A percentile compares a stretch with the other conserved stretches of the same genome.
phyloP scores from a whole-genome alignment of 2,797 vertebrate species.

The Hemitrygon akajei region DNA sequence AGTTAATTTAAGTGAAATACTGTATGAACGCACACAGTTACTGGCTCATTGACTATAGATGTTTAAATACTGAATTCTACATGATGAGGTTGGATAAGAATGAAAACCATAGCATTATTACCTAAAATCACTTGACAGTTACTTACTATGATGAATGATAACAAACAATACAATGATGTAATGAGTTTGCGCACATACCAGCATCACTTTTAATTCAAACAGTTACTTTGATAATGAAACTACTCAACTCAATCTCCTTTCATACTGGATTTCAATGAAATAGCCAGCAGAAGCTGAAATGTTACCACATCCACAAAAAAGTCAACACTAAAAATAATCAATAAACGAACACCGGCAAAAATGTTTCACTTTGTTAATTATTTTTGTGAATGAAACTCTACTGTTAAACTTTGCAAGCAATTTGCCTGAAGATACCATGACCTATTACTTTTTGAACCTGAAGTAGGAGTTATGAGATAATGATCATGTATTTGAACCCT shows the following conservation, averaged over 20 bases:
- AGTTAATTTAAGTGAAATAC: not conserved
- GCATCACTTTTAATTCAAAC: not conserved
- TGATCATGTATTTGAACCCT: not conserved
- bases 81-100: not conserved
- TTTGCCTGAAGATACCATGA: not conserved
- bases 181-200: not conserved
- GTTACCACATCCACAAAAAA: not conserved
- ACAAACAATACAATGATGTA: not conserved
- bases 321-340: not conserved
- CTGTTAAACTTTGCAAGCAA: not conserved
- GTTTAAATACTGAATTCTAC: not conserved
- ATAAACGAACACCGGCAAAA: not conserved
- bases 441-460: not conserved
- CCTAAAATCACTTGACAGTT: not conserved
- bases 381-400: not conserved
- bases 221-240: not conserved
- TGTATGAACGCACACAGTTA: not conserved
- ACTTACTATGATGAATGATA: slow-evolving; percentile 5
- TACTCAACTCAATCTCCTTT: not conserved
- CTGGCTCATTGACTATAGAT: not conserved
- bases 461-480: not conserved
- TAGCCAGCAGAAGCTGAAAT: not conserved
- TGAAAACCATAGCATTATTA: not conserved
- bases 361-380: not conserved
- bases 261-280: not conserved